Evolutionary conservation across 2,797 vertebrate genomes (phyloP), one percentile per base, ranked within the genome.

Genomic region (Rhinella marina): DNA sequence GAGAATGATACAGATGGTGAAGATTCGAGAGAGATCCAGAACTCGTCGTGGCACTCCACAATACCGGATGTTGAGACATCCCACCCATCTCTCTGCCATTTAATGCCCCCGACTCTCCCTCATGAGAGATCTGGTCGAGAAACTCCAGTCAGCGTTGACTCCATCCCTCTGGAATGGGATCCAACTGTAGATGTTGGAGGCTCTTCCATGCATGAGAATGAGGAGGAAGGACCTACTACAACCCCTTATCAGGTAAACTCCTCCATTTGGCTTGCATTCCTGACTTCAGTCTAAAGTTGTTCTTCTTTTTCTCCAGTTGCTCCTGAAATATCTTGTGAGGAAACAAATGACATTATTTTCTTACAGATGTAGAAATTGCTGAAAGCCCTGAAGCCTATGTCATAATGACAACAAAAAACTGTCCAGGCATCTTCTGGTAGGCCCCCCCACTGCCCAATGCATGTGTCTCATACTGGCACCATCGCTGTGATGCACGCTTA

Each of bases 101-200:
- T 99, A 12, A 87, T 97, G 90, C 95, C 95, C 0, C 94, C 96
- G 0, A 85, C 95, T 2, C 90, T 91, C 4, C 90, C 92, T 14
- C 95, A 95, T 0, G 97, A 98, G 91, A 94, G 93, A 3, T 98
- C 97, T 0, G 98, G 98, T 23, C 94, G 97, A 1, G 98, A 98
- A 93, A 98, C 98, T 0, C 98, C 98, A 0, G 96, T 97, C 92
- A 99, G 98, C 5, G 96, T 99, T 90, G 98, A 99, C 94, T 99
- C 98, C 84, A 97, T 99, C 92, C 97, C 98, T 0, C 95, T 99
- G 1, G 98, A 99, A 93, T 99, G 98, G 98, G 98, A 99, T 90
- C 98, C 98, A 95, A 99, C 98, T 0, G 98, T 97, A 7, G 98
- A 99, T 0, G 97, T 99, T 87, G 98, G 98, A 6, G 97, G 98